Evolutionary conservation across 2,113 vertebrate genomes (phyloP), one percentile per base, ranked within the genome.

Genomic region (Morone chrysops): DNA sequence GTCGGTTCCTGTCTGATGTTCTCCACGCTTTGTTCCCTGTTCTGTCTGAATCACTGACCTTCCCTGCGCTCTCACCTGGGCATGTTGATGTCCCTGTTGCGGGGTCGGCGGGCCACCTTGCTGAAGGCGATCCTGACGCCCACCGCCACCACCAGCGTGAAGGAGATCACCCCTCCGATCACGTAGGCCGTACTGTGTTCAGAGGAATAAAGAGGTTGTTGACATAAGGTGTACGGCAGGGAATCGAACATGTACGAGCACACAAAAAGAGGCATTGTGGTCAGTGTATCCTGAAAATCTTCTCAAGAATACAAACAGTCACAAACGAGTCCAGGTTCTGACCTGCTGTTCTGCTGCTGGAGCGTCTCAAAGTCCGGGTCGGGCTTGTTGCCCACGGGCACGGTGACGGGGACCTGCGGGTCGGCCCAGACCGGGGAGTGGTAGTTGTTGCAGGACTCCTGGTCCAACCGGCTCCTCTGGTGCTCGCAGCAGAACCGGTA

Each of bases 401-500:
- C 90, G 7, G 95, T 96, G 70, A 90, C 89, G 9, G 95, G 84
- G 31, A 90, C 94, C 59, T 93, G 94, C 3, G 96, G 94, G 47
- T 96, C 94, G 63, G 96, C 96, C 97, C 97, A 98, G 12, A 90
- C 92, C 0, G 97, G 97, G 14, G 95, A 95, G 81, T 91, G 94
- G 87, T 97, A 97, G 93, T 98, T 97, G 90, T 84, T 96, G 92
- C 97, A 98, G 83, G 94, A 87, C 14, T 96, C 95, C 94, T 98
- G 97, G 82, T 97, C 96, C 84, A 98, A 95, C 43, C 96, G 96
- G 92, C 86, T 96, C 90, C 95, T 92, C 77, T 95, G 95, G 91
- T 97, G 96, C 77, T 97, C 96, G 80, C 97, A 98, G 96, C 97
- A 98, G 94, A 98, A 98, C 61, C 97, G 97, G 90, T 97, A 98